Conservation (phyloP, 2,888 invertebrate species). For the Chloroclystis v-ata region DNA sequence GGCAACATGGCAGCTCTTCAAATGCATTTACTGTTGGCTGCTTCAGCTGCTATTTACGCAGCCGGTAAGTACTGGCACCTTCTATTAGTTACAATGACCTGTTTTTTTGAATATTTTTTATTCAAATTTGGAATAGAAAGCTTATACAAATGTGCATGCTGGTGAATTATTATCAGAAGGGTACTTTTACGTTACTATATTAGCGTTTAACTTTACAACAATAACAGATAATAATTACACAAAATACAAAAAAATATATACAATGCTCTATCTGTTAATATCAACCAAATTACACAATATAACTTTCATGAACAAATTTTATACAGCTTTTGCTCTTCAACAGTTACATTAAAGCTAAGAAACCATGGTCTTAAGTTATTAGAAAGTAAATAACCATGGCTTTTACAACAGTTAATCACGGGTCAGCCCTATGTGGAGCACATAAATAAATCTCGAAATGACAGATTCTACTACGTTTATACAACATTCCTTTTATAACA, state of each 20-base stretch:
- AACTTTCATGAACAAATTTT: too few relatives aligned
- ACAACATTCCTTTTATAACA: not conserved
- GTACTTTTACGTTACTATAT: too few relatives aligned
- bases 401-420: not conserved
- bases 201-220: too few relatives aligned
- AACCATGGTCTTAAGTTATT: not conserved
- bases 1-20: constrained; percentile 24
- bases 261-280: too few relatives aligned
- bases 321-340: too few relatives aligned
- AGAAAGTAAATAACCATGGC: not conserved
- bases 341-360: too few relatives aligned
- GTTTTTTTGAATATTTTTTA: not conserved
- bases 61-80: constrained; percentile 20
- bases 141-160: too few relatives aligned
- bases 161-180: too few relatives aligned
- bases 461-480: not conserved
- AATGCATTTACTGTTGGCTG: constrained; percentile 20
- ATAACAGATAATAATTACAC: too few relatives aligned
- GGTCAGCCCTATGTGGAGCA: not conserved
- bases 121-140: too few relatives aligned
- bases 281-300: too few relatives aligned
- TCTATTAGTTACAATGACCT: not conserved
- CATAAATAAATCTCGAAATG: not conserved
- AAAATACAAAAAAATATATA: too few relatives aligned
- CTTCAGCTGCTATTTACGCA: constrained; percentile 22